A percentile compares a stretch with the other conserved stretches of the same genome.
Conservation (phyloP, 2,888 invertebrate species). For the Aquatica leii region DNA sequence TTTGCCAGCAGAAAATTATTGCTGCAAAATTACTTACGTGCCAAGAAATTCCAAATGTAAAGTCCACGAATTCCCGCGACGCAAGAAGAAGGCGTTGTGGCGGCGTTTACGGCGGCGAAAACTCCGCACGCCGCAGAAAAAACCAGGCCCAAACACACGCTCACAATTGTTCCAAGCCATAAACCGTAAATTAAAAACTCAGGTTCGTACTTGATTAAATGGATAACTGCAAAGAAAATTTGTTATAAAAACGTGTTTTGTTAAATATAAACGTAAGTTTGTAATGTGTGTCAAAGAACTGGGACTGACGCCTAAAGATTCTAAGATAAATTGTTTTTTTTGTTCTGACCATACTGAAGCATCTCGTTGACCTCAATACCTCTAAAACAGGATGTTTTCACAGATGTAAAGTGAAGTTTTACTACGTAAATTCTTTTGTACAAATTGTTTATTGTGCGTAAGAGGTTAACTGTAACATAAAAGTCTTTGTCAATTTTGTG, state of each 20-base stretch:
- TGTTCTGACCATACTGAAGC: conserved; percentile 3
- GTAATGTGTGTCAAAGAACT: no score
- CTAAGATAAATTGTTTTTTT: not conserved
- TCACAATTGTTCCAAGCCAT: conserved; percentile 79
- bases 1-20: no score
- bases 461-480: no score
- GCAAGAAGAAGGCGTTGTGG: conserved; percentile 75
- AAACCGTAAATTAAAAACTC: conserved; percentile 73
- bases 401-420: no score
- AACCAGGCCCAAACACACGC: conserved; percentile 73
- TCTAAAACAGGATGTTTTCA: not conserved
- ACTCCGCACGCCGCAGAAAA: conserved; percentile 75
- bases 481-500: no score
- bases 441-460: no score
- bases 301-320: not conserved
- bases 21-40: conserved; percentile 71
- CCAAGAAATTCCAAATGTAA: conserved; percentile 79
- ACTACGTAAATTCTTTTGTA: no score
- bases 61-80: conserved; percentile 74
- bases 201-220: conserved; percentile 69
- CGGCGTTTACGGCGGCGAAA: conserved; percentile 82
- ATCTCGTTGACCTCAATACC: conserved; percentile 8
- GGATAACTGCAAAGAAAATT: conserved; percentile 64
- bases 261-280: not conserved
- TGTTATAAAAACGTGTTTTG: not conserved